A percentile compares a stretch with the other conserved stretches of the same genome.
Conservation (phyloP, 2,113 vertebrate genomes). For the human region DNA sequence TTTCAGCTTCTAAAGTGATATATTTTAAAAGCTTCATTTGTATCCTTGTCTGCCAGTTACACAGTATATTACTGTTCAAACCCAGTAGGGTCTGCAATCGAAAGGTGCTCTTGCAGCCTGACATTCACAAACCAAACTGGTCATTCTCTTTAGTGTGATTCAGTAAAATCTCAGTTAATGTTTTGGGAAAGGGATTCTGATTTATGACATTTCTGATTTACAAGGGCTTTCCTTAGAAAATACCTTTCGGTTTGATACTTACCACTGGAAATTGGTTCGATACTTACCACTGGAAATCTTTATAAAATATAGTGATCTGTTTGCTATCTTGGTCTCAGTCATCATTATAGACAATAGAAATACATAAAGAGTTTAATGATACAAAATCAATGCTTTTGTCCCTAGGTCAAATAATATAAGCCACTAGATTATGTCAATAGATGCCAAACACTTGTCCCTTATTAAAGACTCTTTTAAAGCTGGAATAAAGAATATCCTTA, state of each 20-base stretch:
- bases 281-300: constrained; percentile 47
- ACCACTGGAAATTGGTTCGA: constrained; percentile 34
- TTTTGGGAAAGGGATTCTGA: constrained; percentile 55
- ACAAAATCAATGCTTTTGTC: constrained; percentile 54
- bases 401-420: constrained; percentile 13
- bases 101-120: constrained; percentile 70
- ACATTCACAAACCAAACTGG: constrained; percentile 66
- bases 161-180: constrained; percentile 69
- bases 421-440: constrained; percentile 15
- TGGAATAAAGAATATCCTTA: neutral
- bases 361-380: constrained; percentile 29
- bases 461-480: constrained; percentile 16
- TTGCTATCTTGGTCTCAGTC: constrained; percentile 22
- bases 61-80: constrained; percentile 71
- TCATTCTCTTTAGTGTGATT: constrained; percentile 58
- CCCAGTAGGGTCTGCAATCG: constrained; percentile 34
- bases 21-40: constrained; percentile 66
- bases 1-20: constrained; percentile 62
- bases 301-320: constrained; percentile 27
- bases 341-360: constrained; percentile 25
- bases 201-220: constrained; percentile 56
- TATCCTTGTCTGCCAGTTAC: constrained; percentile 59
- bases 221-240: constrained; percentile 71
- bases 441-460: constrained; percentile 31
- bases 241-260: constrained; percentile 46